Conservation (phyloP, 2,888 invertebrate genomes). For the Colostygia pectinataria region DNA sequence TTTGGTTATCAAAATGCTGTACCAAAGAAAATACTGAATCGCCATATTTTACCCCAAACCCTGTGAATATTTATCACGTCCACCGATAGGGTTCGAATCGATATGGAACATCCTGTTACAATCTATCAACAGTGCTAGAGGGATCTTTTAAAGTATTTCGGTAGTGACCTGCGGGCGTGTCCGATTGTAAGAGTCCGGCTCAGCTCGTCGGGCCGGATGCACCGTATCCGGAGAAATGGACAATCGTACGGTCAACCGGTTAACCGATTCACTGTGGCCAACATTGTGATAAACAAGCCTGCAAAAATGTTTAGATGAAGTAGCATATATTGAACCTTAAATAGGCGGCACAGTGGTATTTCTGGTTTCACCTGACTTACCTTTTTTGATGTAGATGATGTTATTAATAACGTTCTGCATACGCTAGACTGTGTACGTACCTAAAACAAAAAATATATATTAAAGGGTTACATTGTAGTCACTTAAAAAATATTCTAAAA, state of each 20-base stretch:
- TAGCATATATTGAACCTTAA: constrained; percentile 1
- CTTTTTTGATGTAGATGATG: background rate
- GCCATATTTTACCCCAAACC: constrained; percentile 17
- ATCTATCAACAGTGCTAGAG: constrained; percentile 60
- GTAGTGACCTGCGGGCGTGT: constrained; percentile 60
- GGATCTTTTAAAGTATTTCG: constrained; percentile 63
- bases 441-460: constrained; percentile 50
- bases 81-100: constrained; percentile 55
- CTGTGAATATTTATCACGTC: constrained; percentile 42
- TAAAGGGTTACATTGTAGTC: background rate
- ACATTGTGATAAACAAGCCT: constrained; percentile 24
- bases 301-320: constrained; percentile 3
- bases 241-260: constrained; percentile 45
- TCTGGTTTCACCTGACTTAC: constrained; percentile 6
- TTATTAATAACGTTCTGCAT: background rate
- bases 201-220: constrained; percentile 55
- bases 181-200: constrained; percentile 55
- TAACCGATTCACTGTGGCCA: constrained; percentile 28
- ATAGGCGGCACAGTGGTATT: background rate
- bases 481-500: constrained; percentile 5
- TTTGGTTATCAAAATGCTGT: constrained; percentile 2
- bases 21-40: constrained; percentile 14
- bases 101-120: constrained; percentile 63
- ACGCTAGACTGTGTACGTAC: constrained; percentile 48
- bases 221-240: constrained; percentile 52